Conservation (phyloP, 2,113 vertebrate species). For the Oncorhynchus clarkii region DNA sequence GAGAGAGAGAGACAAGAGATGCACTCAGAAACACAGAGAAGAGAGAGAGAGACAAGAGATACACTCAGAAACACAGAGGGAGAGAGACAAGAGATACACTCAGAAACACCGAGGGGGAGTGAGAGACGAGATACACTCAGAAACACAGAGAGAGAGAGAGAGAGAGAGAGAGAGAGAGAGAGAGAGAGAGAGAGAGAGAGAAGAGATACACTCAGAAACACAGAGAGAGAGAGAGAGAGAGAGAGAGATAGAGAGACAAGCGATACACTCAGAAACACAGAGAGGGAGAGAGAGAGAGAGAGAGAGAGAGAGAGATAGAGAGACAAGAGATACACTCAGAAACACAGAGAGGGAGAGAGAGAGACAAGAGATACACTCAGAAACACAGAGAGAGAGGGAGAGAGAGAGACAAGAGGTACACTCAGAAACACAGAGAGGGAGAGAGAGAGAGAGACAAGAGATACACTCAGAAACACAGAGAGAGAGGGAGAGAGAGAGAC, state of each 20-base stretch:
- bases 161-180: conserved; percentile 27
- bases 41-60: no score
- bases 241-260: neutral
- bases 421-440: conserved; percentile 1
- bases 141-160: conserved; percentile 9
- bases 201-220: no score
- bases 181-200: no score
- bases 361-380: conserved; percentile 17
- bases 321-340: neutral
- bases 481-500: neutral
- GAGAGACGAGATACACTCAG: conserved; percentile 30
- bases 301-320: conserved; percentile 6
- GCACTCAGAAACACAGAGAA: neutral
- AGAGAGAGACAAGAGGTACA: no score
- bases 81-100: no score
- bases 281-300: neutral
- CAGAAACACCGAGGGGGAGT: conserved; percentile 16
- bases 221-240: no score
- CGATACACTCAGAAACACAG: neutral
- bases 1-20: conserved; percentile 9
- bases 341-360: neutral
- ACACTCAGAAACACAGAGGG: no score
- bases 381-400: no score
- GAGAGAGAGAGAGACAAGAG: conserved; percentile 24
- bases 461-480: neutral